Conservation (phyloP, 30 jellyfish, hydroid and myxozoan genomes). For the Rhopilema esculentum region DNA sequence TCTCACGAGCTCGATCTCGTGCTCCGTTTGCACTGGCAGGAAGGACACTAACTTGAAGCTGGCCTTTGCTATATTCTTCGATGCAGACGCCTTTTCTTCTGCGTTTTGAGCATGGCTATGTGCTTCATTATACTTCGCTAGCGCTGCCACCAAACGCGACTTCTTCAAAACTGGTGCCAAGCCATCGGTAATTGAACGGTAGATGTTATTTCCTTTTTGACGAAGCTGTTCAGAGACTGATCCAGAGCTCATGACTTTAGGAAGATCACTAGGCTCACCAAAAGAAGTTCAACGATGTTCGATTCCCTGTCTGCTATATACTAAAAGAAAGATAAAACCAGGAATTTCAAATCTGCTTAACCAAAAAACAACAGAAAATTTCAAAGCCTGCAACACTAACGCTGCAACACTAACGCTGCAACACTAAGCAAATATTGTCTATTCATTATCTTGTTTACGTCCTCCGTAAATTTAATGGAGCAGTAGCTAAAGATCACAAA, state of each 20-base stretch:
- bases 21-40: neutral
- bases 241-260: neutral
- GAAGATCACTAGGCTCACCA: no score
- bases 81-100: constrained; percentile 49
- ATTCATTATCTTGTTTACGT: constrained; percentile 4
- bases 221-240: constrained; percentile 50
- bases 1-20: constrained; percentile 4
- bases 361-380: no score
- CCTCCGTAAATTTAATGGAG: constrained; percentile 15
- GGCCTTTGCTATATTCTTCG: constrained; percentile 45
- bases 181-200: constrained; percentile 6
- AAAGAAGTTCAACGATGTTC: no score
- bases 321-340: no score
- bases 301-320: no score
- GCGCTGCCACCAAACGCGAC: constrained; percentile 49
- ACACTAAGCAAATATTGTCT: no score
- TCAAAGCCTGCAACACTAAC: no score
- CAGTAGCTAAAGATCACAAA: constrained; percentile 6
- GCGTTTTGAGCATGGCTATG: constrained; percentile 8
- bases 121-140: constrained; percentile 49
- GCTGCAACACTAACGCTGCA: no score
- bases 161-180: constrained; percentile 45
- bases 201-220: constrained; percentile 60
- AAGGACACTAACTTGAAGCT: constrained; percentile 15
- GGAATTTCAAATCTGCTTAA: no score